Conservation (phyloP, 2,113 vertebrate species). For the Zingel zingel region DNA sequence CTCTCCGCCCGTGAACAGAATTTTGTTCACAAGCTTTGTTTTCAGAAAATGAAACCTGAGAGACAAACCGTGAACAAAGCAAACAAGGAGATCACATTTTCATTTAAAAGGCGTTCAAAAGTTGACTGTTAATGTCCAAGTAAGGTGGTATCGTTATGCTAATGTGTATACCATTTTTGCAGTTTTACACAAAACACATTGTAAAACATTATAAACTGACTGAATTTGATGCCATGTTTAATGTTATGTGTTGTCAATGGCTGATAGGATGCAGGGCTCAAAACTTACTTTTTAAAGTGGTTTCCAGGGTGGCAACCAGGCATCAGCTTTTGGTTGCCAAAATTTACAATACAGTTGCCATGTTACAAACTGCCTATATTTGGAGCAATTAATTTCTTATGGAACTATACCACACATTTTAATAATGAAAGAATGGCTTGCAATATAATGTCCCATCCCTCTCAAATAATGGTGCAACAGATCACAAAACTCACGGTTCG, state of each 20-base stretch:
- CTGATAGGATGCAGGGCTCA: slow-evolving; percentile 8
- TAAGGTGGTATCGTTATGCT: neutral
- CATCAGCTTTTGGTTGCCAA: no score
- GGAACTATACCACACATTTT: no score
- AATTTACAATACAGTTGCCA: no score
- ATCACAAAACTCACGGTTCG: no score
- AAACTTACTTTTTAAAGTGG: no score
- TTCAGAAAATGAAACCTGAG: slow-evolving; percentile 4
- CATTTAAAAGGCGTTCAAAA: neutral
- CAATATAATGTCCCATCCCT: no score
- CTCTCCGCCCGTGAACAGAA: neutral
- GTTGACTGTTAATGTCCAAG: neutral
- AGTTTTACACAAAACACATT: slow-evolving; percentile 6
- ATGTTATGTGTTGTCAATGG: slow-evolving; percentile 25
- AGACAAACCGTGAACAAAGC: neutral
- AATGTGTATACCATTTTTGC: neutral
- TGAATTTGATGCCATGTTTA: slow-evolving; percentile 17
- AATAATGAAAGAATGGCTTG: no score
- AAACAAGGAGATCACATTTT: neutral
- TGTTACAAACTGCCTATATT: no score
- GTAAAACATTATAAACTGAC: neutral
- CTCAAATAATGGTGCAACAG: no score
- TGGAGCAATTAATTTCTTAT: no score
- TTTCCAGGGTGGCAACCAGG: no score
- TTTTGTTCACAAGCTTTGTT: slow-evolving; percentile 3